Base-by-base conservation (phyloP, 2,797 vertebrate species). In the Ctenopoma multispine region DNA sequence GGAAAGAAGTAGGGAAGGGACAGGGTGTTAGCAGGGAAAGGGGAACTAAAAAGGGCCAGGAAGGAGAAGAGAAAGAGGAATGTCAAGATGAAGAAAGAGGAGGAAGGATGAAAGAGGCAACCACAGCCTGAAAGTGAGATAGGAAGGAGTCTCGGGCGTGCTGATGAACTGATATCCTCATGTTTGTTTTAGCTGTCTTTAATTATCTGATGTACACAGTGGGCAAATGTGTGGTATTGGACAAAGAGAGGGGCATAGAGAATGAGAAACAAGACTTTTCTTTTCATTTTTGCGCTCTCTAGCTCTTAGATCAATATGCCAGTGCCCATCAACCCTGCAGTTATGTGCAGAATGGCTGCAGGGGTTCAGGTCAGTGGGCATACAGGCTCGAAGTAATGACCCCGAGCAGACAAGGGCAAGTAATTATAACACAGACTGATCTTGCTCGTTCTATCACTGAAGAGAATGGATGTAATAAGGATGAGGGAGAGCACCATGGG, bases 131-230 rank as follows among this genome's bases (percentile, higher is more conserved):
- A 55, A 57, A 57, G 58, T 0, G 60, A 65, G 76, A 53, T 47
- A 66, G 67, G 58, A 72, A 51, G 56, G 29, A 63, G 77, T 78
- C 72, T 63, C 40, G 44, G 84, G 69, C 51, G 5, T 54, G 61
- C 61, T 84, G 86, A 92, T 92, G 87, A 90, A 88, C 85, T 78
- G 88, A 92, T 92, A 87, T 79, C 71, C 80, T 84, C 46, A 41
- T 88, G 84, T 92, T 92, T 90, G 86, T 92, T 93, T 93, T 87
- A 89, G 86, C 85, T 75, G 77, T 82, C 86, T 94, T 91, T 90
- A 91, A 94, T 94, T 90, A 94, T 92, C 90, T 80, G 75, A 40
- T 31, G 59, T 73, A 83, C 80, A 76, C 82, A 31, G 60, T 77
- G 68, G 66, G 83, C 41, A 24, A 43, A 50, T 20, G 56, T 62